These are phyloP conservation scores for Prenolepis imparis DNA, from an alignment of 2,888 invertebrate species.

Conservation along the genomic window DNA sequence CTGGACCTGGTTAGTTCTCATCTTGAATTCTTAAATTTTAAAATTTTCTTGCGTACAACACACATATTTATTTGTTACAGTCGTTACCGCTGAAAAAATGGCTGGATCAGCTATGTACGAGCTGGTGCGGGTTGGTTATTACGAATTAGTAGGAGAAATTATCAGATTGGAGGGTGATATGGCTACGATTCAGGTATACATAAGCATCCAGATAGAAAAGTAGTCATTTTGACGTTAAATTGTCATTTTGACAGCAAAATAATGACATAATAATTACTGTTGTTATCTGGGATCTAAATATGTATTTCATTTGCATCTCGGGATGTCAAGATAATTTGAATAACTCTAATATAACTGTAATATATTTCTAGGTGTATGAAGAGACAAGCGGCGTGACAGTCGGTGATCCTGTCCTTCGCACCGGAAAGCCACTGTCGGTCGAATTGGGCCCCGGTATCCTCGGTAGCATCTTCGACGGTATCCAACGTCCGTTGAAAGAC, in stretches of 20 bases:
- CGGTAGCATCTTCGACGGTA: constrained; percentile 99
- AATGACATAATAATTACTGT: no score
- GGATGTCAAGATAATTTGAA: constrained; percentile 12
- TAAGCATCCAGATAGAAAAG: background rate
- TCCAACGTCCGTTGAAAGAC: constrained; percentile 99
- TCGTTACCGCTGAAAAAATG: constrained; percentile 99
- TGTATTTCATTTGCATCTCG: background rate
- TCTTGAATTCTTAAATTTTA: background rate
- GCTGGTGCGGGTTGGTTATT: constrained; percentile 99
- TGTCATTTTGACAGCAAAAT: no score
- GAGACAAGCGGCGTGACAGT: constrained; percentile 99
- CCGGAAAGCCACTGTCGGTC: constrained; percentile 99
- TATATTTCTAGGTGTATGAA: constrained; percentile 92
- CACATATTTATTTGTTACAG: constrained; percentile 87
- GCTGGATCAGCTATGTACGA: constrained; percentile 99
- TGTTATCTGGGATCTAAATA: no score
- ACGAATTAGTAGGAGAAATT: constrained; percentile 99
- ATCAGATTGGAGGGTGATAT: constrained; percentile 99
- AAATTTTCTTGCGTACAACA: constrained; percentile 14
- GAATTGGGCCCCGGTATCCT: constrained; percentile 99
- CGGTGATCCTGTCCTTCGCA: constrained; percentile 99
- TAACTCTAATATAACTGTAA: background rate
- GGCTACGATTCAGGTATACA: constrained; percentile 98
- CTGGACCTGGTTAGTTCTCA: constrained; percentile 95
- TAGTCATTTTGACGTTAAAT: no score